Percentiles rank a stretch among this genome's conserved stretches.
phyloP scores from a whole-genome alignment of 2,888 invertebrate genomes.

The Acanthosepion pharaonis region DNA sequence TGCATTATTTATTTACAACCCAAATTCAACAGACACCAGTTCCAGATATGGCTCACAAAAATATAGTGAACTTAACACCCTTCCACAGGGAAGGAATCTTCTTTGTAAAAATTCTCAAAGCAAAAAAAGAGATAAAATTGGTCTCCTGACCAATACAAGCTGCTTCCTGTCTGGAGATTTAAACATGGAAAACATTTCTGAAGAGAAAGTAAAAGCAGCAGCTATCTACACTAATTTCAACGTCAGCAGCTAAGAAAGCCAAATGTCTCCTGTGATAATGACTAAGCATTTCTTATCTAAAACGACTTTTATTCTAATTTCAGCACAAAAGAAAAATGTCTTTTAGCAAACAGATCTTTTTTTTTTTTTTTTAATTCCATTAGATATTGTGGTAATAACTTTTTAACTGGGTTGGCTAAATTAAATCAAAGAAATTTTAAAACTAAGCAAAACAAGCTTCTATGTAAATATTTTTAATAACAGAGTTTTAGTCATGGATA shows the following conservation, averaged over 20 bases:
- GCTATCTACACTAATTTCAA: background rate
- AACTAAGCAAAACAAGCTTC: background rate
- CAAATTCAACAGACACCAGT: background rate
- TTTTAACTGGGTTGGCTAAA: background rate
- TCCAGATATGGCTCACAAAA: background rate
- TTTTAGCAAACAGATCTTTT: background rate
- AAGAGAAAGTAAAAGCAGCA: background rate
- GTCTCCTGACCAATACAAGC: slow-evolving; percentile 33
- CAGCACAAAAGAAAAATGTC: background rate
- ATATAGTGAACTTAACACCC: background rate
- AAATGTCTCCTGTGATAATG: background rate
- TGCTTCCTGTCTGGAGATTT: background rate
- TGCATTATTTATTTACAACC: background rate
- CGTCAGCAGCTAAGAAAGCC: background rate
- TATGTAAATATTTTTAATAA: background rate
- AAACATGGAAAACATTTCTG: background rate
- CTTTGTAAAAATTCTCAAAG: background rate
- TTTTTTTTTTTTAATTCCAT: background rate
- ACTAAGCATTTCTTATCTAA: background rate
- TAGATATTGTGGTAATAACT: background rate
- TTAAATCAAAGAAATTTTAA: background rate
- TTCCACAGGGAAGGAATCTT: background rate
- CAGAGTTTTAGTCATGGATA: too few species aligned
- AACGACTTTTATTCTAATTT: background rate
- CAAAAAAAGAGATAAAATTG: background rate